Evolutionary conservation across 2,888 invertebrate genomes (phyloP), one percentile per base, ranked within the genome.

Genomic region (Polyommatus icarus): DNA sequence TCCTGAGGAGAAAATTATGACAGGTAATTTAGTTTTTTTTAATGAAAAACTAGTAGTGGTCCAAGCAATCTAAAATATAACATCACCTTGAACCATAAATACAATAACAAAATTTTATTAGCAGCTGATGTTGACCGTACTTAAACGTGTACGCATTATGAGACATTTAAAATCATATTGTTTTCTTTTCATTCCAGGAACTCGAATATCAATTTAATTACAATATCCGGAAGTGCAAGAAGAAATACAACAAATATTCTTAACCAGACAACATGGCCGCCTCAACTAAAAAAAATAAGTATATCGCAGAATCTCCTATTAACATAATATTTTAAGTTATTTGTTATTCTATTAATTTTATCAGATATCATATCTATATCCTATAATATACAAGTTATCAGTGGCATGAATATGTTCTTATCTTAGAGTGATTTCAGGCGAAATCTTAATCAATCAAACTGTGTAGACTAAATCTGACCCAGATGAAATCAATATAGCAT

Each of bases 171-270:
- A n/a, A 10, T n/a, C 29, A n/a, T 18, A 71, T 32, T 0, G 2
- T 6, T 36, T 71, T 6, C 36, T 71, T 46, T 73, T 73, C 10
- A 46, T 73, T 73, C 18, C 73, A 73, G 73, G 32, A 73, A 73
- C 73, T 73, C 72, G 72, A 72, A 72, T 72, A 72, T 1, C 36
- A 61, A 61, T 61, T n/a, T 8, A 20, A 61, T 61, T 12, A 61
- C 61, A 61, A 61, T 61, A 61, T 61, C 12, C 12, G 10, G 12
- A 24, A 24, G 61, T 24, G 24, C 10, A 24, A 61, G 24, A 61
- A 54, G 54, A 18, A 54, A 54, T 46, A 10, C 54, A 54, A 18
- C 5, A 67, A 32, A 29, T 67, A 67, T 24, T 20, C 24, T 12
- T 18, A 32, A 15, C 12, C 67, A 32, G 15, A 67, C 24, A 61